Percentiles rank a stretch among this genome's conserved stretches.
These are phyloP conservation scores for Pluvianellus socialis DNA, from an alignment of 2,113 vertebrate species.

Conservation along the genomic window DNA sequence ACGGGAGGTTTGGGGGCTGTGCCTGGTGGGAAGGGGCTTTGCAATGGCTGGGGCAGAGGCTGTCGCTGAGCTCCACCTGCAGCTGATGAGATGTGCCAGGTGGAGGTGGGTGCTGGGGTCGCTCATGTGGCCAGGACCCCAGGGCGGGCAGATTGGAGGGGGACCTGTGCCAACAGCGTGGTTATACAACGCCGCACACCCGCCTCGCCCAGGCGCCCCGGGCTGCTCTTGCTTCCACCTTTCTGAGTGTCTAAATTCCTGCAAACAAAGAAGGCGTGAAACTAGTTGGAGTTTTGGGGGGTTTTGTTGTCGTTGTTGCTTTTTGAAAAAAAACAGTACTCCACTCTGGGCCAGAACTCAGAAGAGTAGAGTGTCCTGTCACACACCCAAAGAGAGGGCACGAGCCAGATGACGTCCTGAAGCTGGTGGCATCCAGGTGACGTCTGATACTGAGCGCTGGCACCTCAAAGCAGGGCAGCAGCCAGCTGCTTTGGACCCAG, in stretches of 20 bases:
- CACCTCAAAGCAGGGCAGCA: not conserved
- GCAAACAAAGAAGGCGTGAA: not conserved
- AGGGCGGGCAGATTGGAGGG: not conserved
- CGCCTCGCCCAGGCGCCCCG: rapidly evolving
- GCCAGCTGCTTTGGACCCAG: not conserved
- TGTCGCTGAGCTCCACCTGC: not conserved
- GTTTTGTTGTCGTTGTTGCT: too few species aligned
- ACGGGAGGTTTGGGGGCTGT: rapidly evolving
- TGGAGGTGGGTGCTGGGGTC: not conserved
- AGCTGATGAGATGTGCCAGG: not conserved
- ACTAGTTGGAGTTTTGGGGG: not conserved
- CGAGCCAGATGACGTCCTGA: not conserved
- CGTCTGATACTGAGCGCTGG: not conserved
- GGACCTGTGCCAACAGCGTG: rapidly evolving
- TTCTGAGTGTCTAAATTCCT: not conserved
- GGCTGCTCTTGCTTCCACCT: not conserved
- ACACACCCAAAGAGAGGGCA: not conserved
- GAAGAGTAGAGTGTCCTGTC: not conserved
- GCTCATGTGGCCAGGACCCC: not conserved
- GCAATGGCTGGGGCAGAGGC: not conserved
- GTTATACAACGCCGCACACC: not conserved
- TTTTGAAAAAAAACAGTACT: not conserved
- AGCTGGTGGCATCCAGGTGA: not conserved
- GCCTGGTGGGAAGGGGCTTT: not conserved
- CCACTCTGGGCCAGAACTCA: not conserved